Conservation (phyloP, 2,888 invertebrate genomes). For the Metalampra italica region DNA sequence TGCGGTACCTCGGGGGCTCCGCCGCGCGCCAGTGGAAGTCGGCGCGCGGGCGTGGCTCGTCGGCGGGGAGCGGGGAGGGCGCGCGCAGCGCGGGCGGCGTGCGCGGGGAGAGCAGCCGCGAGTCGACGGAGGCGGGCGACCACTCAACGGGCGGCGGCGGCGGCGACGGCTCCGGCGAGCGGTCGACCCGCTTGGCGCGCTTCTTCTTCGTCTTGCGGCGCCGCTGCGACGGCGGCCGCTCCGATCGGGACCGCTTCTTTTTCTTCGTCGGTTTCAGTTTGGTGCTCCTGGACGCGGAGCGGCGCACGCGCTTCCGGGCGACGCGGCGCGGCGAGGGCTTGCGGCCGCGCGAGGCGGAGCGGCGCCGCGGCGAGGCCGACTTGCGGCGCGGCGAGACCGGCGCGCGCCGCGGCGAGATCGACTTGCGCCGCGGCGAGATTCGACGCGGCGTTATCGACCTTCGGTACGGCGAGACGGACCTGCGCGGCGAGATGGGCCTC, state of each 20-base stretch:
- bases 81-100: slow-evolving; percentile 76
- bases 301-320: slow-evolving; percentile 34
- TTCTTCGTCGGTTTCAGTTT: slow-evolving; percentile 40
- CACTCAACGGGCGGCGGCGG: slow-evolving; percentile 23
- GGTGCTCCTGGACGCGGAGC: slow-evolving; percentile 30
- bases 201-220: slow-evolving; percentile 29
- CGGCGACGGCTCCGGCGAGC: slow-evolving; percentile 24
- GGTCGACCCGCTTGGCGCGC: slow-evolving; percentile 34
- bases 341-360: slow-evolving; percentile 32
- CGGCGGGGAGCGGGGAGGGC: slow-evolving; percentile 43
- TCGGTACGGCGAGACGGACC: slow-evolving; percentile 32
- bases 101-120: slow-evolving; percentile 80
- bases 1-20: slow-evolving; percentile 38
- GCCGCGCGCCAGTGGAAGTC: slow-evolving; percentile 20
- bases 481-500: slow-evolving; percentile 18
- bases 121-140: slow-evolving; percentile 51
- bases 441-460: slow-evolving; percentile 23
- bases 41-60: slow-evolving; percentile 28
- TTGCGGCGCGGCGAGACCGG: slow-evolving; percentile 22
- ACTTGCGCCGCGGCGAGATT: slow-evolving; percentile 34
- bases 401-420: slow-evolving; percentile 30
- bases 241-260: slow-evolving; percentile 53
- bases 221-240: slow-evolving; percentile 28
- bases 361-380: slow-evolving; percentile 31
- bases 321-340: slow-evolving; percentile 32